phyloP scores from a whole-genome alignment of 2,888 invertebrate species.

The Cremastobaeus sp. region DNA sequence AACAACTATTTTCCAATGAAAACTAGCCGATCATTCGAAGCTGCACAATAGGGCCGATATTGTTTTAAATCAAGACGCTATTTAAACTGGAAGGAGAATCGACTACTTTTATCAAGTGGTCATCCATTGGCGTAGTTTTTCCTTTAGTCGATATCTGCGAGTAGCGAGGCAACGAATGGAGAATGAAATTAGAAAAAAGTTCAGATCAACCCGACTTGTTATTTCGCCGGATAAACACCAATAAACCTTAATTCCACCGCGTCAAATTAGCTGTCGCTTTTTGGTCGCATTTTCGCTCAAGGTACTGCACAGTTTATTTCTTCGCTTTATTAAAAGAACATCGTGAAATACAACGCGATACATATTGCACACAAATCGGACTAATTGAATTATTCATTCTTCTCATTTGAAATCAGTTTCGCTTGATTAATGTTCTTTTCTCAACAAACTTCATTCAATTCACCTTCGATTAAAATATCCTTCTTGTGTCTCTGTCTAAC shows the following conservation, averaged over 20 bases:
- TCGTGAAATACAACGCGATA: conserved; percentile 9
- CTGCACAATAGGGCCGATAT: too few relatives aligned
- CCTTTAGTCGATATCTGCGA: conserved; percentile 9
- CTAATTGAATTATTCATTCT: too few relatives aligned
- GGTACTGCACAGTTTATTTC: not conserved
- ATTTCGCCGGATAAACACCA: conserved; percentile 29
- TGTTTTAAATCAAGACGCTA: conserved; percentile 11
- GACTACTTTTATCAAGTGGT: conserved; percentile 15
- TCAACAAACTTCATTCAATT: too few relatives aligned
- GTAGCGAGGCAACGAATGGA: conserved; percentile 6
- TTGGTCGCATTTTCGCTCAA: conserved; percentile 6
- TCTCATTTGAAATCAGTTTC: too few relatives aligned
- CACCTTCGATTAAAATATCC: too few relatives aligned
- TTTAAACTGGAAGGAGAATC: conserved; percentile 1
- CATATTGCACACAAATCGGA: too few relatives aligned
- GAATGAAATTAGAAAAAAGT: conserved; percentile 14
- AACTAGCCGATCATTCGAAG: not conserved
- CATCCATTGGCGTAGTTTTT: conserved; percentile 14
- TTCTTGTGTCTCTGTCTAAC: too few relatives aligned
- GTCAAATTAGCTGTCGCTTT: conserved; percentile 22
- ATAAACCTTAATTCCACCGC: conserved; percentile 17
- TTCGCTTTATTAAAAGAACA: conserved; percentile 15
- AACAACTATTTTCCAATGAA: too few relatives aligned
- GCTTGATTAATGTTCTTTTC: too few relatives aligned
- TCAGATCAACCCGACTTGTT: conserved; percentile 16